phyloP scores from a whole-genome alignment of 35 echinoderm and acorn worm genomes.

The Antedon bifida region DNA sequence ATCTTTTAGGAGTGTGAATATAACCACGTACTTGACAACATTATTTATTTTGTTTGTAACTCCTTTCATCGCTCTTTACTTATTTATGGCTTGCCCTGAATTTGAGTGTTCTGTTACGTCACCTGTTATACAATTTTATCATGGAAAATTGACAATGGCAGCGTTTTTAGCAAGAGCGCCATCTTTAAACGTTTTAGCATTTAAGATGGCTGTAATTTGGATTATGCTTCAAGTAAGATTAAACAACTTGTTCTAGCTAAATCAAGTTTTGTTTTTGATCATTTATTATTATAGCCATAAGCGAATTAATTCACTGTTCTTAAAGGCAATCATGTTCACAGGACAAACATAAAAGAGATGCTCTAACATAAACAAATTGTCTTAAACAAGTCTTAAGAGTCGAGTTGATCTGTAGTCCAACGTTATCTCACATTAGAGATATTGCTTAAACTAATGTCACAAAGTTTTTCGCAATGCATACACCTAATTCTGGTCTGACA shows the following conservation, averaged over 20 bases:
- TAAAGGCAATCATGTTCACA: too few relatives aligned
- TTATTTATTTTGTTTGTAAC: constrained; percentile 21
- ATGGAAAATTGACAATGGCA: constrained; percentile 12
- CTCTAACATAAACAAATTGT: too few relatives aligned
- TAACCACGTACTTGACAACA: constrained; percentile 19
- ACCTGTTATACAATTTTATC: constrained; percentile 10
- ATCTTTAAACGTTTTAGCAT: constrained; percentile 3
- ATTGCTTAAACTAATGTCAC: too few relatives aligned
- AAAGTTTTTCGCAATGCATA: too few relatives aligned
- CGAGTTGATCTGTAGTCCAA: too few relatives aligned
- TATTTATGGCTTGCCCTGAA: constrained; percentile 37
- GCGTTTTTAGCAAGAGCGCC: constrained; percentile 34
- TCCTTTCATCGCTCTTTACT: constrained; percentile 36
- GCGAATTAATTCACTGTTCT: too few relatives aligned
- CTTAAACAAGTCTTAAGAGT: too few relatives aligned
- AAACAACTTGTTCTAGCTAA: not conserved
- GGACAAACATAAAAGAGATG: too few relatives aligned
- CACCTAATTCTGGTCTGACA: too few relatives aligned
- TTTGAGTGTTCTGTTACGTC: constrained; percentile 46
- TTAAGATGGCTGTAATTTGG: constrained; percentile 19
- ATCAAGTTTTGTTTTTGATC: not conserved
- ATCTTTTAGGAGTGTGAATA: constrained; percentile 42
- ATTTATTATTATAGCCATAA: too few relatives aligned
- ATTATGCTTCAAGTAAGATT: constrained; percentile 36
- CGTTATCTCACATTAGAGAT: too few relatives aligned